These are phyloP conservation scores for Gallirallus australis DNA, from an alignment of 2,797 vertebrate species.

Conservation along the genomic window DNA sequence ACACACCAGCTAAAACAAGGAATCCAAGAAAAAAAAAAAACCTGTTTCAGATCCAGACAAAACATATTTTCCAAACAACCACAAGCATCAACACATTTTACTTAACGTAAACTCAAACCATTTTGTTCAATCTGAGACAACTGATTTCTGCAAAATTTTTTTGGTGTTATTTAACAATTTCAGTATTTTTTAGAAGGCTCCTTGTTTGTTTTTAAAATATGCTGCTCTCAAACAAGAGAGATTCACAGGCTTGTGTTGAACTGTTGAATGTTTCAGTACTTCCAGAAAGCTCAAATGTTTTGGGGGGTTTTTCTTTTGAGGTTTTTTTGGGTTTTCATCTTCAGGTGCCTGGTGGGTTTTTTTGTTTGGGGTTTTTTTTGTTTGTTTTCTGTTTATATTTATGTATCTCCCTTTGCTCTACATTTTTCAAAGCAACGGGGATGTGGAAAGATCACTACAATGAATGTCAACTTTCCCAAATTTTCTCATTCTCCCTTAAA, in stretches of 20 bases:
- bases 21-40: neutral
- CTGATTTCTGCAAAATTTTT: neutral
- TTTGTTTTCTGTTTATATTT: neutral
- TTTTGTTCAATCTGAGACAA: constrained; percentile 1
- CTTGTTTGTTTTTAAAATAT: neutral
- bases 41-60: neutral
- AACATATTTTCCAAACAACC: neutral
- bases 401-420: neutral
- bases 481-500: neutral
- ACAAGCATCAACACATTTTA: neutral
- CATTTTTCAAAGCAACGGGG: neutral
- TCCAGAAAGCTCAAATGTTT: neutral
- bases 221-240: neutral
- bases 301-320: too few species aligned
- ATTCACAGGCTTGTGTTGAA: neutral
- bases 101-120: neutral
- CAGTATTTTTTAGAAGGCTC: neutral
- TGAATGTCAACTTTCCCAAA: neutral
- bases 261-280: neutral
- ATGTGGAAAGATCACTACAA: neutral
- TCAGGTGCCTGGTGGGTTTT: too few species aligned
- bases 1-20: neutral
- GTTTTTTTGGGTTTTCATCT: too few species aligned
- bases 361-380: neutral
- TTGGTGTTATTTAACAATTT: neutral